Base-by-base conservation (phyloP, 2,113 vertebrate species). In the Thalassoma bifasciatum region DNA sequence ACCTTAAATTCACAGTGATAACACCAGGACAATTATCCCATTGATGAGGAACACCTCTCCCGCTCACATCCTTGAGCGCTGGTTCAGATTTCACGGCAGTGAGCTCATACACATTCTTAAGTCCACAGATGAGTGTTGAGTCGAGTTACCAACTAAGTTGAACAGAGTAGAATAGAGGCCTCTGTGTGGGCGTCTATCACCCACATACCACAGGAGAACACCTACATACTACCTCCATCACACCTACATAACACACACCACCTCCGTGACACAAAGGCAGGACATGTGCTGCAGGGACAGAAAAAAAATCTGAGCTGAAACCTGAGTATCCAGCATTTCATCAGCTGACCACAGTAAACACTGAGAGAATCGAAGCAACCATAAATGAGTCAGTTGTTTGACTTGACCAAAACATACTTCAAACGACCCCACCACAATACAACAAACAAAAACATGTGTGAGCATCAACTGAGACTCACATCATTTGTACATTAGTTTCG, bases 111-210 rank as follows among this genome's bases (percentile, higher is more conserved):
- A 9, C 37, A 75, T 53, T 24, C 64, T 38, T 16, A 34, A 19
- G 62, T 64, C 68, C 34, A 53, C 56, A 66, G 60, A 56, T 50
- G 57, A 54, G 54, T 22, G 50, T 30, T 5, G 7, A 23, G 42
- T 22, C 26, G 34, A 65, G 61, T 49, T 21, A 62, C 53, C 52
- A 47, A 46, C 68, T 57, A 50, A 56, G 67, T 56, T 50, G 30
- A 66, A 36, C 22, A 0, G 26, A 30, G 60, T 19, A 77, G 75
- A 86, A 85, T 64, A 74, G 79, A 76, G 61, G 62, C 72, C 82
- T 88, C 62, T 90, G 91, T 90, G 81, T 73, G 50, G 63, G 76
- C 57, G 53, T 62, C 60, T 75, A 84, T 82, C 63, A 64, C 49
- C 59, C 67, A 67, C 84, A 87, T 86, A 81, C 86, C 88, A 83